A percentile compares a stretch with the other conserved stretches of the same genome.
Conservation (phyloP, 2,113 vertebrate species). For the Halcyon senegalensis region DNA sequence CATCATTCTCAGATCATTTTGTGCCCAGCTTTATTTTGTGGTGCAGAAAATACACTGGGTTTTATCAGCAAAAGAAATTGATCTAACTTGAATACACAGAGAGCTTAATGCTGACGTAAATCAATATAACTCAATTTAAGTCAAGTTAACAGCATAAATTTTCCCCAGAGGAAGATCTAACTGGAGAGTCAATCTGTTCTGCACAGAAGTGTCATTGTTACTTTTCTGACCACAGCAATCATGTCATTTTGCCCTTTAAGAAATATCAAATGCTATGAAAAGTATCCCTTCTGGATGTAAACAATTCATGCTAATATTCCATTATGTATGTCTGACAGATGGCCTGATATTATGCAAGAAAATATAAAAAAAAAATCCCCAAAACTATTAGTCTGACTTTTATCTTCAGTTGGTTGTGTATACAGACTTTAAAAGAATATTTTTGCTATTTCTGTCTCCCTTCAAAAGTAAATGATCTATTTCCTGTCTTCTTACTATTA, state of each 20-base stretch:
- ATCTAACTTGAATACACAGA: background rate
- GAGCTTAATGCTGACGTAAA: background rate
- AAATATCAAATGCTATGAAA: background rate
- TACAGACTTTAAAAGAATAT: background rate
- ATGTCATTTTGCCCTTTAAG: conserved; percentile 30
- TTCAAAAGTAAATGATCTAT: background rate
- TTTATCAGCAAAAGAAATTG: background rate
- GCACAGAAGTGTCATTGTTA: background rate
- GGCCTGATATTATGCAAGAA: background rate
- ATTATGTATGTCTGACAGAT: conserved; percentile 14
- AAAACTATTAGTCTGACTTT: background rate
- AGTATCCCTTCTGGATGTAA: background rate
- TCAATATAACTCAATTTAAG: background rate
- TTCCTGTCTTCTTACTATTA: background rate
- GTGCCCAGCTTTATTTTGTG: background rate
- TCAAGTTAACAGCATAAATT: background rate
- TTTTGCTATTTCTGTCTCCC: background rate
- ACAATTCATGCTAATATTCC: conserved; percentile 19
- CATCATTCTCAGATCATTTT: background rate
- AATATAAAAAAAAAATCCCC: background rate
- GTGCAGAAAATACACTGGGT: background rate
- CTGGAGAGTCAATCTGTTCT: background rate
- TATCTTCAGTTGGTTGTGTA: background rate
- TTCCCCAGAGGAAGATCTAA: background rate
- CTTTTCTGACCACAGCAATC: background rate